Percentiles rank a stretch among this genome's conserved stretches.
Conservation (phyloP, 2,113 vertebrate genomes). For the Guaruba guarouba region DNA sequence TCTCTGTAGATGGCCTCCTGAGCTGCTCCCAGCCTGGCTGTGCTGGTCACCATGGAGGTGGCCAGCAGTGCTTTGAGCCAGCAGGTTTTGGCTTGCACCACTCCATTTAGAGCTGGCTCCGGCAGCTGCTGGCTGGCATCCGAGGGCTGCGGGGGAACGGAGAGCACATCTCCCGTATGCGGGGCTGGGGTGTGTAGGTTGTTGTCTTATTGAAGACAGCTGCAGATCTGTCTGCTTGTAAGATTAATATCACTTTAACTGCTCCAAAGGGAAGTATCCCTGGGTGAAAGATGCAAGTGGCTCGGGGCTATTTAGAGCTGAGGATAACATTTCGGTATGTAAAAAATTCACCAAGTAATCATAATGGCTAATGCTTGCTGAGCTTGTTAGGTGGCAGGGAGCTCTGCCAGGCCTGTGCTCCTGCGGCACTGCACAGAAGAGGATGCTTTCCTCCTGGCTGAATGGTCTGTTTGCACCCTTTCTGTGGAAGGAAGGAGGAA, state of each 20-base stretch:
- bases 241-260: conserved; percentile 69
- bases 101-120: not conserved
- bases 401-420: conserved; percentile 33
- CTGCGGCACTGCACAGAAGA: not conserved
- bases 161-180: accelerated
- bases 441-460: not conserved
- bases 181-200: not conserved
- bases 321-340: conserved; percentile 83
- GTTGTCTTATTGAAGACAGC: conserved; percentile 65
- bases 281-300: conserved; percentile 69
- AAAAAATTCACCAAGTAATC: conserved; percentile 83
- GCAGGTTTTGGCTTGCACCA: not conserved
- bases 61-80: not conserved
- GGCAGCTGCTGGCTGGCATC: not conserved
- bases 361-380: conserved; percentile 45
- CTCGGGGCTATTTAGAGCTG: conserved; percentile 78
- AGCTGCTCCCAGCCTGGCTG: not conserved
- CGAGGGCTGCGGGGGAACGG: not conserved
- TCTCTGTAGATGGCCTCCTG: not conserved
- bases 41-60: not conserved
- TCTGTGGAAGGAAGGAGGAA: not conserved
- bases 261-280: conserved; percentile 72
- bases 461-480: not conserved
- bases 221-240: conserved; percentile 62
- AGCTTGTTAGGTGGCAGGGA: conserved; percentile 28